Evolutionary conservation across 2,797 vertebrate genomes (phyloP), one percentile per base, ranked within the genome.

Genomic region (Chrosomus eos): DNA sequence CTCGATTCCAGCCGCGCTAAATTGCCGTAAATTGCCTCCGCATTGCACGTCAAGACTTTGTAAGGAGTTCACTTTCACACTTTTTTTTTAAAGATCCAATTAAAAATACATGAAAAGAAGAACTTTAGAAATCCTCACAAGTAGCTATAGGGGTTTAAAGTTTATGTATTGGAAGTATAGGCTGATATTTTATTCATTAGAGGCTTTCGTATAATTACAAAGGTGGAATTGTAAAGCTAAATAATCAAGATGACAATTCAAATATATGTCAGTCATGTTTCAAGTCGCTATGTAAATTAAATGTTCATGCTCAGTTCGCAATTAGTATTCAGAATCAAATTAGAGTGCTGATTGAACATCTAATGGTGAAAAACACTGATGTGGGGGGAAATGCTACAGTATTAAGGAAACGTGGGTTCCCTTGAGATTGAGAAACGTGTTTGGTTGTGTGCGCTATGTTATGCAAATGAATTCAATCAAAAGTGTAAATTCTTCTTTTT

Each of bases 21-120:
- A 93, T 93, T 92, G 90, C 92, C 89, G 87, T 89, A 93, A 94
- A 95, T 94, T 94, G 92, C 92, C 80, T 91, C 89, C 73, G 88
- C 89, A 86, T 93, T 92, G 85, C 89, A 89, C 89, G 88, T 89
- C 90, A 92, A 93, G 90, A 90, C 84, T 90, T 90, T 89, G 85
- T 88, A 73, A 87, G 82, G 85, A 87, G 90, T 92, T 93, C 86
- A 89, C 90, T 90, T 91, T 83, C 70, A 86, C 48, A 86, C 80
- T 89, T 88, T 86, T 48, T 9, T 48, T 76, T 94, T 93, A 90
- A 86, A 89, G 74, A 80, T 84, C 81, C 88, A 91, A 93, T 94
- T 93, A 94, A 94, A 93, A 92, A 93, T 93, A 88, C 88, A 92
- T 93, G 90, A 91, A 93, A 93, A 89, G 88, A 83, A 83, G 84